Evolutionary conservation across 2,113 vertebrate species (phyloP), one percentile per base, ranked within the genome.

Genomic region (Corvus cornix): DNA sequence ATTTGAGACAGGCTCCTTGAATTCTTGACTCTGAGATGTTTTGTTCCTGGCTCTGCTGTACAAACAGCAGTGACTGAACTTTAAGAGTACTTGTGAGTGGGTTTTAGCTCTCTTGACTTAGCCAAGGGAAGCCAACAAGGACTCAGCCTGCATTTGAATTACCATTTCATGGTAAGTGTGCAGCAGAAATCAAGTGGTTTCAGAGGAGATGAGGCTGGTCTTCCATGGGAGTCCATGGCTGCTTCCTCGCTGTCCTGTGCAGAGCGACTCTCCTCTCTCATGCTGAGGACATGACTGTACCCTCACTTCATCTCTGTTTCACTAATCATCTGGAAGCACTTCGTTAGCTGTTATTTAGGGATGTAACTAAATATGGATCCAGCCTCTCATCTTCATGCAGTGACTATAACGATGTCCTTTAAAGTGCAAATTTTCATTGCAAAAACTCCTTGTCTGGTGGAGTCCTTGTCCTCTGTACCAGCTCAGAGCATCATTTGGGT

Each of bases 61-160:
- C 0, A 11, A 92, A 83, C 58, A 90, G 84, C 74, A 76, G 87
- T 28, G 59, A 43, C 49, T 80, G 59, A 90, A 39, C 60, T 81
- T 46, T 15, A 70, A 81, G 84, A 87, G 78, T 59, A 39, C 74
- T 82, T 79, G 35, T 3, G 11, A 72, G 55, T 56, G 58, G n/a
- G 10, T 70, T 96, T 95, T 67, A 78, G 16, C 39, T 76, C 82
- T 91, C 79, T 85, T 94, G 79, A 90, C 78, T 80, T 58, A 94
- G 51, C 70, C 79, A 49, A 83, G 90, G 92, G 75, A 92, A 69
- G 73, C 33, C 75, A 90, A 26, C 18, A 74, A 83, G 51, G 63
- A 55, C 26, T 73, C 37, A 68, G 70, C 20, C 46, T 80, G 70
- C 67, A 43, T 82, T 79, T 85, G 62, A 83, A 85, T 94, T 78